Conservation (phyloP, 2,797 vertebrate species). For the Tokudaia tokunoshimensis region DNA sequence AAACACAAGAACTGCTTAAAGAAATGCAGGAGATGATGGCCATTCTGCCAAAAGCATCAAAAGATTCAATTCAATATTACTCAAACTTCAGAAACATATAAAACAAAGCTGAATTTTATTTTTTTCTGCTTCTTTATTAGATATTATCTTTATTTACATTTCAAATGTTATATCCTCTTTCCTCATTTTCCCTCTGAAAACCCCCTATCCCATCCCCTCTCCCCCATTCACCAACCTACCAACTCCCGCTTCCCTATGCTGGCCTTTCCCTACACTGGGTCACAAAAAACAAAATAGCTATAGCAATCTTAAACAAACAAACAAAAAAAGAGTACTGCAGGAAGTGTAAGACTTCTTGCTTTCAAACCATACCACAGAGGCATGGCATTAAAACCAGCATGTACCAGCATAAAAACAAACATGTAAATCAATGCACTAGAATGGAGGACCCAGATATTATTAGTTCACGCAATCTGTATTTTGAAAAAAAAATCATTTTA, state of each 20-base stretch:
- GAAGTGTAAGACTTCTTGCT: background rate
- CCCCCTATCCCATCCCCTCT: too few species aligned
- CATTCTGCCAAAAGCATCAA: background rate
- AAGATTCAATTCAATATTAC: background rate
- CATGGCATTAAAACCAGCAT: background rate
- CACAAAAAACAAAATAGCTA: background rate
- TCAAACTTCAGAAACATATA: background rate
- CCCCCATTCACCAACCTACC: too few species aligned
- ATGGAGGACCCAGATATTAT: background rate
- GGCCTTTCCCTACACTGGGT: too few species aligned
- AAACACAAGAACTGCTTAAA: too few species aligned
- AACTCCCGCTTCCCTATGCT: too few species aligned
- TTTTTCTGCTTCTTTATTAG: too few species aligned
- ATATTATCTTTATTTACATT: too few species aligned
- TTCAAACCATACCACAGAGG: background rate
- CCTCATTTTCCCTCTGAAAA: too few species aligned
- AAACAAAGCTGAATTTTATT: background rate
- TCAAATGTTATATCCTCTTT: too few species aligned
- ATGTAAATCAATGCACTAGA: background rate
- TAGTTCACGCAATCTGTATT: background rate
- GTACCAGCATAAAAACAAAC: background rate
- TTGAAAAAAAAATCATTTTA: background rate
- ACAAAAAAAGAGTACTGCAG: background rate
- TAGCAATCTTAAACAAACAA: background rate
- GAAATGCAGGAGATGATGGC: too few species aligned